Percentiles rank a stretch among this genome's conserved stretches.
Conservation (phyloP, 1,140 invertebrate genomes). For the Drosophila hydei region DNA sequence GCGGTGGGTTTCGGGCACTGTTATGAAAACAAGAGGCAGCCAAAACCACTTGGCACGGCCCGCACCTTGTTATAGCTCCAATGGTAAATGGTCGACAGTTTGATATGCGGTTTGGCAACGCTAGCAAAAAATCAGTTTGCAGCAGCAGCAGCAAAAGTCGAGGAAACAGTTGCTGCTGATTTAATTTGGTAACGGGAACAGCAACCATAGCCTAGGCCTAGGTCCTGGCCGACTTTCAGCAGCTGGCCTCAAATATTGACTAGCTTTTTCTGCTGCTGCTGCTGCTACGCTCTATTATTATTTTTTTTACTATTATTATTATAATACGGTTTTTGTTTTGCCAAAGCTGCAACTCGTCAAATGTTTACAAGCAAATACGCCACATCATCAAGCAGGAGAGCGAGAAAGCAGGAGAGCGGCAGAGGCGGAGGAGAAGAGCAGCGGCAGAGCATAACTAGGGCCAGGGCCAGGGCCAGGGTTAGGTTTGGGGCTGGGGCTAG, state of each 20-base stretch:
- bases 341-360: conserved; percentile 57
- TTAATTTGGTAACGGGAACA: conserved; percentile 54
- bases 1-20: conserved; percentile 20
- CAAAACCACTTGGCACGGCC: conserved; percentile 78
- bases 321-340: conserved; percentile 3
- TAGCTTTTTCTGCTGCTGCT: conserved; percentile 6
- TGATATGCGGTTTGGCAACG: conserved; percentile 80
- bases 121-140: conserved; percentile 79
- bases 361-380: conserved; percentile 81
- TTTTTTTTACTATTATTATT: conserved; percentile 14
- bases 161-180: conserved; percentile 57
- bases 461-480: conserved; percentile 1
- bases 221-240: conserved; percentile 1
- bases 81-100: conserved; percentile 81
- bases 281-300: conserved; percentile 1
- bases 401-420: not conserved
- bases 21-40: conserved; percentile 79
- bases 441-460: not conserved
- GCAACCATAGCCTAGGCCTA: not conserved
- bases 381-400: conserved; percentile 63
- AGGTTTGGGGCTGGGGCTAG: conserved; percentile 14
- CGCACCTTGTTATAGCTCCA: conserved; percentile 69
- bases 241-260: not conserved
- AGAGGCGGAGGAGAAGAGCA: not conserved
- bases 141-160: conserved; percentile 21